phyloP scores from a whole-genome alignment of 2,888 invertebrate genomes.

The Lobophora halterata region DNA sequence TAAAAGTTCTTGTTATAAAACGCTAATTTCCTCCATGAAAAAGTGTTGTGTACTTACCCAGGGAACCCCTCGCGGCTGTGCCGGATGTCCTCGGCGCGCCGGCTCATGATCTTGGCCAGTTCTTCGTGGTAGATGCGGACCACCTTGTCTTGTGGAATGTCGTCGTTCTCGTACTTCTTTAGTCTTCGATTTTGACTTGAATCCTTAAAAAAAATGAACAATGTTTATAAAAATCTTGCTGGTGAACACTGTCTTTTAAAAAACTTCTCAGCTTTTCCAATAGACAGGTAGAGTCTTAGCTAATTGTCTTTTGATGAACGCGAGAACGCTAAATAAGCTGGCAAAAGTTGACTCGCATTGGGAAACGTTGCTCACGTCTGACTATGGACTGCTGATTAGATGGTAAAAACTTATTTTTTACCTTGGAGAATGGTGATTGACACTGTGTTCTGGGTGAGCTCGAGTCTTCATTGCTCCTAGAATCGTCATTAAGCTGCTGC shows the following conservation, averaged over 20 bases:
- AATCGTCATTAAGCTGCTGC: constrained; percentile 76
- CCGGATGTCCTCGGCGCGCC: constrained; percentile 87
- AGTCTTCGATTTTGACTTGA: constrained; percentile 87
- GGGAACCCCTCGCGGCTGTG: constrained; percentile 89
- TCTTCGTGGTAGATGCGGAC: constrained; percentile 97
- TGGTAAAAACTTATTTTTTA: too few relatives aligned
- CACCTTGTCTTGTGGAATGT: constrained; percentile 98
- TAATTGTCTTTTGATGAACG: too few relatives aligned
- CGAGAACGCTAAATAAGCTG: too few relatives aligned
- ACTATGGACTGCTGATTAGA: too few relatives aligned
- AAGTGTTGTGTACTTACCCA: constrained; percentile 79
- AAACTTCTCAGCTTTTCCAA: too few relatives aligned
- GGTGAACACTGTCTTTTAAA: too few relatives aligned
- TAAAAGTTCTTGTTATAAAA: too few relatives aligned
- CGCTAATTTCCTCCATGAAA: too few relatives aligned
- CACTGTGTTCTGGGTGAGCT: constrained; percentile 89
- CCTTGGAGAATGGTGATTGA: constrained; percentile 89
- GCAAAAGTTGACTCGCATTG: too few relatives aligned
- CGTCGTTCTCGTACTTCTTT: constrained; percentile 95
- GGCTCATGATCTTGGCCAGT: constrained; percentile 94
- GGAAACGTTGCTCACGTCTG: too few relatives aligned
- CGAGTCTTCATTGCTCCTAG: constrained; percentile 90
- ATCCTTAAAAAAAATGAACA: constrained; percentile 66
- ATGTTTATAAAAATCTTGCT: constrained; percentile 5
- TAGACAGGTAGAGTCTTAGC: too few relatives aligned